Evolutionary conservation across 2,797 vertebrate genomes (phyloP).

Genomic region (Clarias platycephalus): DNA sequence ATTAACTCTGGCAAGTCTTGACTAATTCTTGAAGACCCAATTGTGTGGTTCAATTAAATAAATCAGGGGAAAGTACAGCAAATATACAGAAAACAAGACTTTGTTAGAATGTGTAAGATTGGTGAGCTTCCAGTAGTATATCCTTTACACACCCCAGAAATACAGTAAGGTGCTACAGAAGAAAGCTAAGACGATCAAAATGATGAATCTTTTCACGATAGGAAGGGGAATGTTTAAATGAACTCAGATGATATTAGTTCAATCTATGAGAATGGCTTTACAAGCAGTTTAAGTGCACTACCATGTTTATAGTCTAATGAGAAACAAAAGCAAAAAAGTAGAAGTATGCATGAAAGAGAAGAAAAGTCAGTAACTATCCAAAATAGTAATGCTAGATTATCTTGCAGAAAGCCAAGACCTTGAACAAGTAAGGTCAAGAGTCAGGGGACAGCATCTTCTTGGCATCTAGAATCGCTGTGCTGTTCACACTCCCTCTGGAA

Average conservation of each 20-base stretch:
- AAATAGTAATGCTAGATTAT: constrained; percentile 21
- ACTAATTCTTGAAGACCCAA: background rate
- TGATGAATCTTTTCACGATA: background rate
- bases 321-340: background rate
- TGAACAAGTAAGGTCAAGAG: constrained; percentile 20
- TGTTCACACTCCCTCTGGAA: constrained; percentile 20
- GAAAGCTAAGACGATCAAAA: background rate
- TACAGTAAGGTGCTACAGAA: background rate
- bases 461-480: constrained; percentile 22
- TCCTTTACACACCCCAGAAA: background rate
- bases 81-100: background rate
- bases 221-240: background rate
- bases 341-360: too few species aligned
- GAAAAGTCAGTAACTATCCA: background rate
- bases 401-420: constrained; percentile 23
- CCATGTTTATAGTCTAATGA: background rate
- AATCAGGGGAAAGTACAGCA: background rate
- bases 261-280: background rate
- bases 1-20: background rate
- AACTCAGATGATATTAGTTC: background rate
- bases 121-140: background rate
- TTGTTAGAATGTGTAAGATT: background rate
- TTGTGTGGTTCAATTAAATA: background rate
- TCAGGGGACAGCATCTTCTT: constrained; percentile 21
- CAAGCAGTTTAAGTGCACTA: background rate